Conservation (phyloP, 2,797 vertebrate species). For the Thamnophis elegans region DNA sequence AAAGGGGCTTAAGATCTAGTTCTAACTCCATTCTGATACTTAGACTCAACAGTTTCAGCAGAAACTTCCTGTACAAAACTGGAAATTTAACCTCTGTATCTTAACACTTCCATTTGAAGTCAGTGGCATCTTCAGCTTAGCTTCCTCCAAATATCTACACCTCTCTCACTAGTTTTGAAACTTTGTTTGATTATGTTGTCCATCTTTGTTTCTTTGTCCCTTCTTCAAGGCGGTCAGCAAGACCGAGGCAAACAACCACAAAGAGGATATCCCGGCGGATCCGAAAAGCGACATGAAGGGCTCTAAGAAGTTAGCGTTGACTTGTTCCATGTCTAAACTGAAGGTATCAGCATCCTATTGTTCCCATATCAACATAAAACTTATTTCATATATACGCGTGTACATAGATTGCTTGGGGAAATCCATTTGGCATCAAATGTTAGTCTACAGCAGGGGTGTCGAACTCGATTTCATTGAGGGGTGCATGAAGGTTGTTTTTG, state of each 20-base stretch:
- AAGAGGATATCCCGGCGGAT: not conserved
- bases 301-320: not conserved
- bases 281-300: not conserved
- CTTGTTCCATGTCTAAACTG: not conserved
- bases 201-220: not conserved
- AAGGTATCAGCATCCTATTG: not conserved
- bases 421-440: not conserved
- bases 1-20: not conserved
- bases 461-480: no score
- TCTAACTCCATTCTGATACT: not conserved
- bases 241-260: not conserved
- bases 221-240: not conserved
- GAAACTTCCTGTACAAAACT: not conserved
- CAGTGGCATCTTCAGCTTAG: not conserved
- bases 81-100: not conserved
- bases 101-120: not conserved
- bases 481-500: no score
- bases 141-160: not conserved
- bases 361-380: not conserved
- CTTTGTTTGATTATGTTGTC: not conserved
- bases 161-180: not conserved
- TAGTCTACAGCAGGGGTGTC: not conserved
- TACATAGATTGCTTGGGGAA: not conserved
- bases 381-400: not conserved
- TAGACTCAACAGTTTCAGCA: not conserved